Percentiles rank a stretch among this genome's conserved stretches.
Conservation (phyloP, 2,113 vertebrate genomes). For the Etheostoma cragini region DNA sequence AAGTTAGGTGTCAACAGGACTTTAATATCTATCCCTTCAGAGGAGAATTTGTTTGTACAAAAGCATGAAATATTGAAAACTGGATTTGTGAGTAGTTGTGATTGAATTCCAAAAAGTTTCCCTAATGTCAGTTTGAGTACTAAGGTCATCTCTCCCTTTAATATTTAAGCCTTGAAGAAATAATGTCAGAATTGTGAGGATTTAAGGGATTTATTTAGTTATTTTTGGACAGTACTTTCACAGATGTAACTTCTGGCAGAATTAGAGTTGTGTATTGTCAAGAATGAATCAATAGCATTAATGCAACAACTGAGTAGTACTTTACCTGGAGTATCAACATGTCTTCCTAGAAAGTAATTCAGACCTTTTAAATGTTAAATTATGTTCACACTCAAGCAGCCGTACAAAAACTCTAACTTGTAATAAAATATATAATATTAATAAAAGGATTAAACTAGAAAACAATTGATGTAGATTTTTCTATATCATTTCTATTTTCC, state of each 20-base stretch:
- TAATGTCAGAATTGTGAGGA: background rate
- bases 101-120: background rate
- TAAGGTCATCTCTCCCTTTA: background rate
- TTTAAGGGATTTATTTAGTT: background rate
- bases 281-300: too few relatives aligned
- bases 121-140: background rate
- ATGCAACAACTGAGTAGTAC: too few relatives aligned
- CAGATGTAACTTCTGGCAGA: background rate
- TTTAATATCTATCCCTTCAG: constrained; percentile 12
- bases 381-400: background rate
- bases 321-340: background rate
- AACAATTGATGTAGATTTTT: background rate
- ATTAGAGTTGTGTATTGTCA: too few relatives aligned
- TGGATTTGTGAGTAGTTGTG: background rate
- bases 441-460: too few relatives aligned
- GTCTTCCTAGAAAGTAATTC: background rate
- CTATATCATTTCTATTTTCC: background rate
- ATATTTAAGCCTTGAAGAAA: background rate
- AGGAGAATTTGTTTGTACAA: background rate
- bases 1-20: constrained; percentile 24
- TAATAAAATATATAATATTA: too few relatives aligned
- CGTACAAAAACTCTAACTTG: too few relatives aligned
- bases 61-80: constrained; percentile 3
- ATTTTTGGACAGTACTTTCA: background rate
- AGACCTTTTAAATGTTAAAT: background rate